Evolutionary conservation across 2,797 vertebrate species (phyloP).

Genomic region (Prunella strophiata): DNA sequence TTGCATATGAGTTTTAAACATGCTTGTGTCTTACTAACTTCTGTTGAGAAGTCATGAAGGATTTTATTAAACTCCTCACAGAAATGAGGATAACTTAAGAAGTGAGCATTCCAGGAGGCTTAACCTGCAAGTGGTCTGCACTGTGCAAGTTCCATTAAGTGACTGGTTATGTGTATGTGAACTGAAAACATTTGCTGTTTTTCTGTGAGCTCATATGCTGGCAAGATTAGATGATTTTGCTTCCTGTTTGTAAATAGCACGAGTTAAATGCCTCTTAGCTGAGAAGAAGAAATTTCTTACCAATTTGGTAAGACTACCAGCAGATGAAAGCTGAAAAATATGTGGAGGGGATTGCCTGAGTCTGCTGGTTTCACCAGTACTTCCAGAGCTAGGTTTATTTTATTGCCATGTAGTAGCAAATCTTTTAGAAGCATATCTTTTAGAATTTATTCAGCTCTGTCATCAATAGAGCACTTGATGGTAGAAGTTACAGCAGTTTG

Average conservation of each 20-base stretch:
- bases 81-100: neutral
- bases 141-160: neutral
- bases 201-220: neutral
- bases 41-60: neutral
- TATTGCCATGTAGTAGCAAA: neutral
- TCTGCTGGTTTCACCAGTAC: neutral
- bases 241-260: neutral
- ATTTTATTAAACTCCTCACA: neutral
- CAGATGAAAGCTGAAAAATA: neutral
- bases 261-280: neutral
- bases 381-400: neutral
- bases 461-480: neutral
- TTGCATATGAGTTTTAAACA: neutral
- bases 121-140: neutral
- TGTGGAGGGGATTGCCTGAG: neutral
- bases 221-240: neutral
- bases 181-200: neutral
- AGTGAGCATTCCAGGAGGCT: neutral
- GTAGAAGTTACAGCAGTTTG: neutral
- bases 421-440: neutral
- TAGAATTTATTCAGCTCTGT: neutral
- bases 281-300: neutral
- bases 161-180: neutral
- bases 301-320: neutral
- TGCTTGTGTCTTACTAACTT: neutral